phyloP scores from a whole-genome alignment of 2,888 invertebrate genomes.

The Synanthedon formicaeformis region DNA sequence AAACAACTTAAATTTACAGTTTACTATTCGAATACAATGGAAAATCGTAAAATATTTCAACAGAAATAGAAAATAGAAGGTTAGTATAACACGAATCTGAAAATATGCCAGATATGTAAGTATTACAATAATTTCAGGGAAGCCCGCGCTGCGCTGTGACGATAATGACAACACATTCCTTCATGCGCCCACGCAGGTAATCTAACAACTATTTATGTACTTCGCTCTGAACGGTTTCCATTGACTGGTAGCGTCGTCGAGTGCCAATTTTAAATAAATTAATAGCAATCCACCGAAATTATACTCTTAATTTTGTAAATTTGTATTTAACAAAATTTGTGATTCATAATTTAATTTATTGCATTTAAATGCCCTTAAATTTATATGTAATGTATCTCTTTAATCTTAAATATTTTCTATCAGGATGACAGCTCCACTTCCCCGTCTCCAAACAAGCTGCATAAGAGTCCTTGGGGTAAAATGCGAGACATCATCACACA shows the following conservation, averaged over 20 bases:
- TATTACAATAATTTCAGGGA: conserved; percentile 4
- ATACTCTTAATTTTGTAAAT: too few relatives aligned
- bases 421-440: conserved; percentile 66
- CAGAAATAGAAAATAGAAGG: too few relatives aligned
- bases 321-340: too few relatives aligned
- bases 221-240: not conserved
- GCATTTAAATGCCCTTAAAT: too few relatives aligned
- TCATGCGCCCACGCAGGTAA: conserved; percentile 53
- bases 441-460: conserved; percentile 63
- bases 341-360: too few relatives aligned
- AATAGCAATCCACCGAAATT: too few relatives aligned
- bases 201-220: not conserved
- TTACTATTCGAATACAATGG: too few relatives aligned
- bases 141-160: conserved; percentile 26
- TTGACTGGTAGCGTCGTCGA: not conserved
- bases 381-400: not conserved
- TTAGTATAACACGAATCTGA: too few relatives aligned
- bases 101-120: conserved; percentile 17
- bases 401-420: conserved; percentile 1
- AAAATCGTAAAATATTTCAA: too few relatives aligned
- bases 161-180: conserved; percentile 53
- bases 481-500: conserved; percentile 81
- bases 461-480: conserved; percentile 82
- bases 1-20: too few relatives aligned
- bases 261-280: not conserved